Percentiles rank a stretch among this genome's conserved stretches.
Conservation (phyloP, 1,140 invertebrate genomes). For the Homarus americanus region DNA sequence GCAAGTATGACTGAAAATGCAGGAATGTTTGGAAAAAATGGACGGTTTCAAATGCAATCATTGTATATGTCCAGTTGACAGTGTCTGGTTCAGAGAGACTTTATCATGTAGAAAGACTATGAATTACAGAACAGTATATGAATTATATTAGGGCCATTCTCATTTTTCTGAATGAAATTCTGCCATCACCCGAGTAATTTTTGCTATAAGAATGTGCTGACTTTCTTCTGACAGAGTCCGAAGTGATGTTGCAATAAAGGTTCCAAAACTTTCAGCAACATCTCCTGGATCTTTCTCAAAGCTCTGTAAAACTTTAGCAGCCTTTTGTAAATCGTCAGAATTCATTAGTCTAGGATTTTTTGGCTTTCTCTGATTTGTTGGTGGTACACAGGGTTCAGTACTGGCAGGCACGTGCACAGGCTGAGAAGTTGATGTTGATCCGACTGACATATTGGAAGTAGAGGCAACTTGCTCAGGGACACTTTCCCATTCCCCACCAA, state of each 20-base stretch:
- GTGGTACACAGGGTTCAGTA: not conserved
- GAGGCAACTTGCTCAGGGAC: not conserved
- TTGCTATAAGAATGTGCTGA: conserved; percentile 2
- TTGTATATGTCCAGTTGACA: too few relatives aligned
- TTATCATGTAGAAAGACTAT: too few relatives aligned
- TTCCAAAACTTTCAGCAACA: conserved; percentile 30
- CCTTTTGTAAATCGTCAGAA: not conserved
- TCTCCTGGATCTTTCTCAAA: conserved; percentile 1
- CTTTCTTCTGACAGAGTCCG: not conserved
- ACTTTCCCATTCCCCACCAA: conserved; percentile 30
- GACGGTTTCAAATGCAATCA: too few relatives aligned
- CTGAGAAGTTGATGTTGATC: not conserved
- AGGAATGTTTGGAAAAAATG: too few relatives aligned
- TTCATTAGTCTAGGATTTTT: not conserved
- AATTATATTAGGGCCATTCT: too few relatives aligned
- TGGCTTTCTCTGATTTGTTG: not conserved
- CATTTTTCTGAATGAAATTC: not conserved
- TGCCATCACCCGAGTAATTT: conserved; percentile 9
- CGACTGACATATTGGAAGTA: not conserved
- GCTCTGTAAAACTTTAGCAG: not conserved
- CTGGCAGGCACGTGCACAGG: not conserved
- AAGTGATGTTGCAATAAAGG: conserved; percentile 26
- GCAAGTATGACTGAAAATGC: too few relatives aligned
- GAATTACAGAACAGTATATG: too few relatives aligned
- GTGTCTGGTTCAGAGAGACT: too few relatives aligned